Evolutionary conservation across 2,797 vertebrate species (phyloP).

Genomic region (Sebastes hubbsi): DNA sequence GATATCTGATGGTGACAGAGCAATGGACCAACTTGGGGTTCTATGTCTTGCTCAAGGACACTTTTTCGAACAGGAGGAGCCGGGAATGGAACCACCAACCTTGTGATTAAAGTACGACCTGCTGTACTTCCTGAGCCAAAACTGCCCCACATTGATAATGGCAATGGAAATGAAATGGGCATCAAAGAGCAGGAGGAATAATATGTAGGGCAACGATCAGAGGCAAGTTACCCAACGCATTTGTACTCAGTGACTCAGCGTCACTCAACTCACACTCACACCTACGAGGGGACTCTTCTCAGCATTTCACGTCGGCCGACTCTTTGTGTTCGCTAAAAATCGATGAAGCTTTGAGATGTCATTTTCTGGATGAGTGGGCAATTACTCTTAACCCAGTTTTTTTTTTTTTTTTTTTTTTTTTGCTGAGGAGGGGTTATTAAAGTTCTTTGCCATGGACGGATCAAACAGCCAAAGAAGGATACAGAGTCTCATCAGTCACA

Average conservation of each 20-base stretch:
- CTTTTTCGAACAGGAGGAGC: too few species aligned
- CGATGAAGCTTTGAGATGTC: not conserved
- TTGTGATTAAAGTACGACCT: too few species aligned
- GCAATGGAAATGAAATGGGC: not conserved
- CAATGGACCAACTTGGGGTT: too few species aligned
- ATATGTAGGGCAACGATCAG: conserved; percentile 35
- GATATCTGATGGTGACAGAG: not conserved
- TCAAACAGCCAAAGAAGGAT: not conserved
- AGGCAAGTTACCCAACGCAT: conserved; percentile 23
- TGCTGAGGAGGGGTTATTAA: not conserved
- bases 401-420: not conserved
- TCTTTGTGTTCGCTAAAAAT: not conserved
- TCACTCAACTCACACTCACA: not conserved
- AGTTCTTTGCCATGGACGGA: not conserved
- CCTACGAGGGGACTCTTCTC: not conserved
- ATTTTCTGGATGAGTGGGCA: not conserved
- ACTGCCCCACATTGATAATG: not conserved
- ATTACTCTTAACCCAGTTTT: not conserved
- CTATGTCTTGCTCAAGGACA: too few species aligned
- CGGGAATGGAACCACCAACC: too few species aligned
- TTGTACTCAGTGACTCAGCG: not conserved
- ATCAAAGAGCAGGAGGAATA: conserved; percentile 11
- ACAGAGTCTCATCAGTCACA: not conserved
- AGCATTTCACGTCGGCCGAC: not conserved
- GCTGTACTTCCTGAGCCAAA: too few species aligned